Base-by-base conservation (phyloP, 2,888 invertebrate genomes). In the Venusia cambrica region DNA sequence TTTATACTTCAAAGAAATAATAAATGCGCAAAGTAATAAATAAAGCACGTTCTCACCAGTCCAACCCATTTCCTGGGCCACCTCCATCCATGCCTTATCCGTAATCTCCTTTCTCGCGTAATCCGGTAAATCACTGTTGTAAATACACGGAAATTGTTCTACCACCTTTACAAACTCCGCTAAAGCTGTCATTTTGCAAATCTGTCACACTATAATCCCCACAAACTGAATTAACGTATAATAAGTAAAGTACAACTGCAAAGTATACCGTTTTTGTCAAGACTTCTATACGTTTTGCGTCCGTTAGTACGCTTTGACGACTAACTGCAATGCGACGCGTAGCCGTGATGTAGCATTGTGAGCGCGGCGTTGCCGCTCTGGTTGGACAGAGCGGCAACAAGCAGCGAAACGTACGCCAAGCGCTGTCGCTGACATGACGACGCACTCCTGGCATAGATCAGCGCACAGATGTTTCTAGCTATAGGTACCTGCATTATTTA, bases 41-140 rank as follows among this genome's bases (percentile, higher is more conserved):
- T n/a, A n/a, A n/a, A n/a, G n/a, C n/a, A n/a, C n/a, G 13, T 26
- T 30, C 39, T 44, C 13, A 43, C 43, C 33, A 2, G 28, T 28
- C 31, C 31, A 35, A 3, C 29, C 17, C 5, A 43, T 9, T 14
- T 37, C 26, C 5, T 38, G 25, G 2, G 38, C 24, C 4, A 48
- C 38, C 25, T 37, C 36, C 24, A 37, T 32, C 45, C 42, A 48
- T 3, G 45, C 40, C 12, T 19, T 36, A 17, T 48, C 48, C 15
- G 45, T 48, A 3, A 29, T 28, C 8, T 42, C 42, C 20, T 45
- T 48, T 25, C 48, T 34, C 3, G 39, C 38, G 10, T 45, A 45
- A 4, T 48, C 45, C 4, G 48, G 33, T n/a, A 40, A n/a, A 8
- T 42, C 37, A 48, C 38, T 41, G n/a, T 49, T 49, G 10, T 45